Evolutionary conservation across 2,888 invertebrate species (phyloP), one percentile per base, ranked within the genome.

Genomic region (Oligia fasciuncula): DNA sequence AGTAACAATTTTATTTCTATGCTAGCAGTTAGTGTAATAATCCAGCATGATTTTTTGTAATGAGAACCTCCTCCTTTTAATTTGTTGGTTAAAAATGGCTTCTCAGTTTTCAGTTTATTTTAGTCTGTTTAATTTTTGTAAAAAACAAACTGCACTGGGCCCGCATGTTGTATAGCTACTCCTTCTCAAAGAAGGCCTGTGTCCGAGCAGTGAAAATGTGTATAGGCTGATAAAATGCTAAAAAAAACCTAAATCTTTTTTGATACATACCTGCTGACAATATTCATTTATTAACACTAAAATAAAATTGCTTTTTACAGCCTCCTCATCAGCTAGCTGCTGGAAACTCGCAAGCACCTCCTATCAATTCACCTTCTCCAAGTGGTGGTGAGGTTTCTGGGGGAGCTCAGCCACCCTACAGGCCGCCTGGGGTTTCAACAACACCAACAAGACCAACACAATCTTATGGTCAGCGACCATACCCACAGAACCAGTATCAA

Each of bases 401-500:
- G 79, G 92, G 97, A 83, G 95, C 96, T 40, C 97, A 95, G 81
- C 96, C 96, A 85, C 93, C 94, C n/a, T 97, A 97, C 86, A 95
- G 97, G 75, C 96, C 97, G 71, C 96, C 97, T 70, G 97, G 97
- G 74, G 97, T 97, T 13, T 96, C 97, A 29, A 91, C 96, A 23
- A 97, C 97, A 87, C 95, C 97, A 71, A 97, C 97, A 69, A 97
- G 97, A 82, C 97, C 97, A 40, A 97, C 97, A 76, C 98, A 98
- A 90, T 97, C 97, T 40, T 98, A 98, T 93, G 97, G 97, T 14
- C 98, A 98, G 91, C 96, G 98, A 90, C 97, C 97, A 63, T 97
- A 97, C 90, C 97, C 97, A 80, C 98, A 98, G 93, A 97, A 97
- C 88, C 98, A 98, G 90, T 97, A 97, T 90, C 97, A 97, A 90